These are phyloP conservation scores for Atherix ibis DNA, from an alignment of 2,888 invertebrate species.

Conservation along the genomic window DNA sequence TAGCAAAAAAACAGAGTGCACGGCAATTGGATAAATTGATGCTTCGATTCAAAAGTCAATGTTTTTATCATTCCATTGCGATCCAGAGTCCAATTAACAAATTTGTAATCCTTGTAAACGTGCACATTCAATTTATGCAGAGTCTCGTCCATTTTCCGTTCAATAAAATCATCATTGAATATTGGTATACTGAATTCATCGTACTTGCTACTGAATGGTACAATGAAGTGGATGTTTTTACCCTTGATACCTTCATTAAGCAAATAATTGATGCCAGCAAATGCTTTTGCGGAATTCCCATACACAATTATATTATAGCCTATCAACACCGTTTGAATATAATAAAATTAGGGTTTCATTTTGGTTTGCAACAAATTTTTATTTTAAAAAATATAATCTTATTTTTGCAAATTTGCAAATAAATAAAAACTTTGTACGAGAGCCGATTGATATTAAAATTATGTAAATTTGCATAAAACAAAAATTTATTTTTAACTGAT, in stretches of 20 bases:
- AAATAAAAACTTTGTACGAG: too few species aligned
- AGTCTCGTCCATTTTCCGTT: conserved; percentile 15
- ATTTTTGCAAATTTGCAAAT: too few species aligned
- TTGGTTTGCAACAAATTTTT: too few species aligned
- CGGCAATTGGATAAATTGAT: conserved; percentile 13
- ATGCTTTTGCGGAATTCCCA: conserved; percentile 35
- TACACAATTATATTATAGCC: conserved; percentile 31
- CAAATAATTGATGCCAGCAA: conserved; percentile 34
- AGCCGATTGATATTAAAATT: too few species aligned
- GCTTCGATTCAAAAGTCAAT: conserved; percentile 17
- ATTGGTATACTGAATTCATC: conserved; percentile 14
- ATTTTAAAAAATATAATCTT: too few species aligned
- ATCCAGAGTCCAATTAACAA: conserved; percentile 22
- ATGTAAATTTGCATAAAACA: too few species aligned
- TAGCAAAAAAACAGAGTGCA: conserved; percentile 25
- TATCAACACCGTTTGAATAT: too few species aligned
- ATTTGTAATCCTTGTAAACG: conserved; percentile 18
- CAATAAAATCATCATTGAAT: conserved; percentile 17
- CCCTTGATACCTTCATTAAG: conserved; percentile 32
- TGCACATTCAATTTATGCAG: conserved; percentile 17
- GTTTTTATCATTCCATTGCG: conserved; percentile 16
- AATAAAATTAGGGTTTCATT: too few species aligned
- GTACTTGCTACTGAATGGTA: conserved; percentile 15
- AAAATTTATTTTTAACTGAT: not conserved
- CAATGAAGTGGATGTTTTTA: conserved; percentile 32